A percentile compares a stretch with the other conserved stretches of the same genome.
phyloP scores from a whole-genome alignment of 1,140 invertebrate species.

The Drosophila pseudoobscura region DNA sequence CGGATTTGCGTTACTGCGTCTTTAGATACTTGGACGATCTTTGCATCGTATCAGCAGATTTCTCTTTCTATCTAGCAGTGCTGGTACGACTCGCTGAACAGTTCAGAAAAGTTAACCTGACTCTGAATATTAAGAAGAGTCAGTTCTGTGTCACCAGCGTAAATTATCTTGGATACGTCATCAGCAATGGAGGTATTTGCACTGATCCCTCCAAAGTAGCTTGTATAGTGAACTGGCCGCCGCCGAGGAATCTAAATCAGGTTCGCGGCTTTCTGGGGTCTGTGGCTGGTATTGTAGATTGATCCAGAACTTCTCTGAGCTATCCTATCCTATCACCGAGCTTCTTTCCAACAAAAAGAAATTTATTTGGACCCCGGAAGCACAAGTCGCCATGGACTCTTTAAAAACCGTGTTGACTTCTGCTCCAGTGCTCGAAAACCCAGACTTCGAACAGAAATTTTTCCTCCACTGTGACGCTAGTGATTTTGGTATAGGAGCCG shows the following conservation, averaged over 20 bases:
- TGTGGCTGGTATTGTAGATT: constrained; percentile 10
- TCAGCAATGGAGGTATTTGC: constrained; percentile 6
- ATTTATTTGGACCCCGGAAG: constrained; percentile 18
- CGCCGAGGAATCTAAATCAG: constrained; percentile 14
- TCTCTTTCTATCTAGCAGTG: no score
- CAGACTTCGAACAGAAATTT: background rate
- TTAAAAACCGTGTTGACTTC: background rate
- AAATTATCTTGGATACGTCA: background rate
- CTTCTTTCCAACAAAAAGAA: background rate
- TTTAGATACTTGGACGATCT: no score
- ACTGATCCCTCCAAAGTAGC: constrained; percentile 11
- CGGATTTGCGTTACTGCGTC: no score
- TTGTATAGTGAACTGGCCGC: constrained; percentile 18
- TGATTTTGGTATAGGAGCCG: constrained; percentile 4
- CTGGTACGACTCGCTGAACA: no score
- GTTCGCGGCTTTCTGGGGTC: constrained; percentile 9
- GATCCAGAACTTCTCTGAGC: constrained; percentile 10
- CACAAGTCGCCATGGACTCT: background rate
- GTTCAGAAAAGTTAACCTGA: no score
- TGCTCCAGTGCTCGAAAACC: constrained; percentile 9
- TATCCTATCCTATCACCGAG: no score
- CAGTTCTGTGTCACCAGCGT: no score
- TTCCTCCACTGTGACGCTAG: constrained; percentile 11
- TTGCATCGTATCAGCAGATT: no score
- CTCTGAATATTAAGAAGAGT: no score